Evolutionary conservation across 2,113 vertebrate genomes (phyloP).

Genomic region (Bufo gargarizans): DNA sequence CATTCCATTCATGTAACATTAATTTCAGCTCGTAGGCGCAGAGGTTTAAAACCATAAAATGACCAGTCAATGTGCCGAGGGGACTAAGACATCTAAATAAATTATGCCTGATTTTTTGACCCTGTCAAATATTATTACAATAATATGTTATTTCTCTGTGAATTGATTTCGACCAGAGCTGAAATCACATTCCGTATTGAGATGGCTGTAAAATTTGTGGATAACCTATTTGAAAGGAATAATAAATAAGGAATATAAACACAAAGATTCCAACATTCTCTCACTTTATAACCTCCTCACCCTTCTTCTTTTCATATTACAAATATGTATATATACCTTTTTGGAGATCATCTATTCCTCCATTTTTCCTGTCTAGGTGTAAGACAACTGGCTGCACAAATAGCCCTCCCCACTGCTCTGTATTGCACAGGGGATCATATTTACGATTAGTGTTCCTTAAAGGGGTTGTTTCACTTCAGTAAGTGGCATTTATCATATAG

Average conservation of each 20-base stretch:
- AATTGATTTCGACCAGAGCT: conserved; percentile 22
- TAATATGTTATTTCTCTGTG: conserved; percentile 31
- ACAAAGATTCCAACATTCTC: not conserved
- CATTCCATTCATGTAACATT: conserved; percentile 16
- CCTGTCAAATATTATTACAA: conserved; percentile 44
- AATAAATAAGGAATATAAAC: not conserved
- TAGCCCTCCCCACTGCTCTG: not conserved
- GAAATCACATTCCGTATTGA: conserved; percentile 7
- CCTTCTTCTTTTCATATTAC: not conserved
- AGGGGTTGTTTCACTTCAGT: no score
- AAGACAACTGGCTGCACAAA: not conserved
- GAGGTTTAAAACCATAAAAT: conserved; percentile 40
- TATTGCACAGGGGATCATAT: no score
- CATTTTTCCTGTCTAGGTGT: not conserved
- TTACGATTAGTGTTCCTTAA: no score
- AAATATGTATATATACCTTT: no score
- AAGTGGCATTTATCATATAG: no score
- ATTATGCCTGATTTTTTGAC: conserved; percentile 33
- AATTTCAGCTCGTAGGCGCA: conserved; percentile 32
- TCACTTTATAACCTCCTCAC: not conserved
- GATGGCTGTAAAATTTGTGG: not conserved
- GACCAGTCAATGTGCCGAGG: conserved; percentile 35
- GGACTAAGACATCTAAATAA: conserved; percentile 45
- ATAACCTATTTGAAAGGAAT: not conserved
- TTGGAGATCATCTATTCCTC: not conserved